Base-by-base conservation (phyloP, 2,113 vertebrate genomes). In the Thermophis baileyi region DNA sequence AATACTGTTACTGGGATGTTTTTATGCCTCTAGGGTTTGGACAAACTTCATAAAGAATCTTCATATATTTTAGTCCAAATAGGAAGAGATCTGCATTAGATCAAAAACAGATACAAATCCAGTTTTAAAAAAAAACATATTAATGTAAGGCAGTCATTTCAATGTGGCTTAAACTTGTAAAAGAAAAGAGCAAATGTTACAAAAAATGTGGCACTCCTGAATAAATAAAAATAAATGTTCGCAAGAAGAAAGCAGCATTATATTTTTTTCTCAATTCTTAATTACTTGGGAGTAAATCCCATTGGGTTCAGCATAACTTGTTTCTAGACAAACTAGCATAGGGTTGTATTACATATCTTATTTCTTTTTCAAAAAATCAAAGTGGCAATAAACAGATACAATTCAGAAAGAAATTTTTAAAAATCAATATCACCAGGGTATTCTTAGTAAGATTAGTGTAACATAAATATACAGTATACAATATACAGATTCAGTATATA, bases 201-300 rank as follows among this genome's bases (percentile, higher is more conserved):
- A 92, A 91, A 92, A 91, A 0, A 0, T 25, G 10, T 91, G n/a
- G 88, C 74, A 92, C 46, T 6, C 25, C 95, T 93, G 87, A 20
- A 90, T 69, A 91, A 35, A 53, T 94, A 88, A 90, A 95, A 93
- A 85, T 1, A 50, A 30, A 94, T 81, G 2, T 16, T 90, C 89
- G 81, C 30, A 44, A 91, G 30, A 16, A 20, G 35, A 44, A 40
- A 74, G 14, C n/a, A 74, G 63, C n/a, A 74, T 30, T 30, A 63
- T 30, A 30, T 30, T 63, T 5, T 35, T 44, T 11, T 57, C 22
- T 22, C 51, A 40, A 44, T 55, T 22, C 9, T 55, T 11, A 89
- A 40, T 10, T 89, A 55, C 53, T 51, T 47, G 24, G 49, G 11
- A 87, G 3, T 88, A 50, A 51, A 30, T 14, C 49, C 30, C 12